A percentile compares a stretch with the other conserved stretches of the same genome.
Evolutionary conservation across 1,140 invertebrate species (phyloP).

Genomic region (Artemia franciscana): DNA sequence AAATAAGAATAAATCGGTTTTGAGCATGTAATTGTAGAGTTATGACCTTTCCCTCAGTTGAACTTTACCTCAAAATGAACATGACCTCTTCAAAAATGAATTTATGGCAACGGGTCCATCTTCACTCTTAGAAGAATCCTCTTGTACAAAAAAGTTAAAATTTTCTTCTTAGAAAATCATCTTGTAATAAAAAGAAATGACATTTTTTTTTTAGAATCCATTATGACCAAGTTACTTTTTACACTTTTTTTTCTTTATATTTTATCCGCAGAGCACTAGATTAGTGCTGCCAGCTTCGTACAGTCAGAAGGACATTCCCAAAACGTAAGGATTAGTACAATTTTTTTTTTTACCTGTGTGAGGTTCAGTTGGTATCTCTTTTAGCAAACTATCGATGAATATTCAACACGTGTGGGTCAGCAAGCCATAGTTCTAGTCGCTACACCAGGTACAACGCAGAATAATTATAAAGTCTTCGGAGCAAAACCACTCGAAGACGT

Average conservation of each 20-base stretch:
- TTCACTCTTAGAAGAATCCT: no score
- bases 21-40: no score
- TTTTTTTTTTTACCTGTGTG: no score
- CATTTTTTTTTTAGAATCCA: slow-evolving; percentile 7
- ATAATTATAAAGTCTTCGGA: slow-evolving; percentile 87
- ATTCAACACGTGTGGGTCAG: slow-evolving; percentile 86
- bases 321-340: slow-evolving; percentile 7
- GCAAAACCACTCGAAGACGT: slow-evolving; percentile 92
- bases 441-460: slow-evolving; percentile 85
- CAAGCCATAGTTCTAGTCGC: slow-evolving; percentile 87
- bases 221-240: slow-evolving; percentile 1
- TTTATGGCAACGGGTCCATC: no score
- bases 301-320: neutral
- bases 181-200: slow-evolving; percentile 4
- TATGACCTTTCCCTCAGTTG: no score
- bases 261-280: slow-evolving; percentile 2
- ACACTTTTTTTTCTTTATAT: slow-evolving; percentile 1
- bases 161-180: no score
- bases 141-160: no score
- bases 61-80: no score
- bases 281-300: neutral
- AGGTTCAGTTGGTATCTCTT: slow-evolving; percentile 14
- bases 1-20: no score
- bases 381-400: slow-evolving; percentile 88
- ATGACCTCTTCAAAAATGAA: no score